Evolutionary conservation across 64 coral and sea anemone species (phyloP).

Genomic region (Platygyra sinensis): DNA sequence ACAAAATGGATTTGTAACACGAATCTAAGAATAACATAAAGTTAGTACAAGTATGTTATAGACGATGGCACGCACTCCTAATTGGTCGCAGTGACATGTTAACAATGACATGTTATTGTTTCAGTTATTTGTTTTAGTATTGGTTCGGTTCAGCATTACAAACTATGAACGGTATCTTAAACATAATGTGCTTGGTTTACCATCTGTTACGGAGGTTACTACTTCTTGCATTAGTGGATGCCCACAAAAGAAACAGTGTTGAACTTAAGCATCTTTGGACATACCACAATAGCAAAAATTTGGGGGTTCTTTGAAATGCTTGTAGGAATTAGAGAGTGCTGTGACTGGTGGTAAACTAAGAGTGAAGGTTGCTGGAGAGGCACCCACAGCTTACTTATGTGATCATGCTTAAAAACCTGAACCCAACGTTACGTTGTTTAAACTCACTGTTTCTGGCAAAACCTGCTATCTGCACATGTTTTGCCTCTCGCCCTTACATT

Average conservation of each 20-base stretch:
- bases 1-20: too few species aligned
- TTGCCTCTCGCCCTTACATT: constrained; percentile 64
- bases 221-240: constrained; percentile 39
- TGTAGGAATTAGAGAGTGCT: constrained; percentile 38
- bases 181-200: not conserved
- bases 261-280: not conserved
- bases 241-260: constrained; percentile 61
- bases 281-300: constrained; percentile 52
- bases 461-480: constrained; percentile 64
- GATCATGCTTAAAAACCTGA: constrained; percentile 67
- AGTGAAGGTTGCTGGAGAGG: constrained; percentile 56
- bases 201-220: not conserved
- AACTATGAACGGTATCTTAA: too few species aligned
- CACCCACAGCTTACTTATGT: constrained; percentile 69
- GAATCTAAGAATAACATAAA: too few species aligned
- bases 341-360: constrained; percentile 46
- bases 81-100: too few species aligned
- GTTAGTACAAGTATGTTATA: too few species aligned
- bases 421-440: constrained; percentile 39
- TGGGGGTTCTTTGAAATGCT: constrained; percentile 10
- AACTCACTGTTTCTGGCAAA: constrained; percentile 56
- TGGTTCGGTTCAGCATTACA: too few species aligned
- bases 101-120: too few species aligned
- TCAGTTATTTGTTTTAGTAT: too few species aligned
- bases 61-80: too few species aligned